Evolutionary conservation across 2,113 vertebrate genomes (phyloP).

Genomic region (Campylomormyrus numenius): DNA sequence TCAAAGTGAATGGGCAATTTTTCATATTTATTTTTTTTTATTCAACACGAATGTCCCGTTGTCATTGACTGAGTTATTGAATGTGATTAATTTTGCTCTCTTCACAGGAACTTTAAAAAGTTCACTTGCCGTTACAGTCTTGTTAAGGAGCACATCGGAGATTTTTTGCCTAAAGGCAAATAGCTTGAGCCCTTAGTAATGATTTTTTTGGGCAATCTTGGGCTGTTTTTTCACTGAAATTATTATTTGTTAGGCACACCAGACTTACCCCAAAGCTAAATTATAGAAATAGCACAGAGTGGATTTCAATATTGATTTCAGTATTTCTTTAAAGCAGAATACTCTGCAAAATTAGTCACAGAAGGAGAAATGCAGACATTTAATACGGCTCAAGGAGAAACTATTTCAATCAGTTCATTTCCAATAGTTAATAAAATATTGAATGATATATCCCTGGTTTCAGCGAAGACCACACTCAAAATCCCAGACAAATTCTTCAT

Average conservation of each 20-base stretch:
- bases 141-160: neutral
- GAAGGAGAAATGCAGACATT: neutral
- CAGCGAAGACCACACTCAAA: neutral
- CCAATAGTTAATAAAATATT: neutral
- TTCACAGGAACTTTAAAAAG: neutral
- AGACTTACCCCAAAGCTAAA: neutral
- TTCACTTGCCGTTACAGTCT: neutral
- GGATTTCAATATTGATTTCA: neutral
- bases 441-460: neutral
- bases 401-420: conserved; percentile 2
- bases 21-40: neutral
- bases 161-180: conserved; percentile 1
- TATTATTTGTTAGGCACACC: conserved; percentile 2
- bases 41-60: neutral
- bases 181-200: neutral
- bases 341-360: neutral
- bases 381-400: neutral
- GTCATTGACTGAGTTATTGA: neutral
- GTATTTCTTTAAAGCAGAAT: neutral
- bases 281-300: neutral
- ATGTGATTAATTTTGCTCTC: neutral
- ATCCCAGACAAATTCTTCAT: neutral
- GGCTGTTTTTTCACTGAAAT: neutral
- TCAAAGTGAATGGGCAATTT: neutral
- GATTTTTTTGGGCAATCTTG: neutral